phyloP scores from a whole-genome alignment of 2,888 invertebrate genomes.

The Tipula unca region DNA sequence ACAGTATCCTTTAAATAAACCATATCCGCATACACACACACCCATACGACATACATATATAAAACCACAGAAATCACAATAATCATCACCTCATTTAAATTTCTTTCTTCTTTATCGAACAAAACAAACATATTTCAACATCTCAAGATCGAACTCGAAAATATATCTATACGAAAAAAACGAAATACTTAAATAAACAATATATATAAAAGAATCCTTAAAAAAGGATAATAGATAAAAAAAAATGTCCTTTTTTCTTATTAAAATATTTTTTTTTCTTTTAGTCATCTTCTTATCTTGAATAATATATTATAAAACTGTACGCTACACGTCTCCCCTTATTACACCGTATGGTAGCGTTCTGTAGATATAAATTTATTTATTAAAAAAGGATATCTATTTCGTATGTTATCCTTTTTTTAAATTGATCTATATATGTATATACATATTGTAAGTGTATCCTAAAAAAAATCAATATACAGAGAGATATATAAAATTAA shows the following conservation, averaged over 20 bases:
- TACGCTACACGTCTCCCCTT: neutral
- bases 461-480: neutral
- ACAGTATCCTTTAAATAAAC: neutral
- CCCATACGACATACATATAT: neutral
- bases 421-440: neutral
- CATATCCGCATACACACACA: neutral
- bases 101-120: neutral
- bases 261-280: neutral
- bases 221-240: constrained; percentile 9
- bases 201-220: constrained; percentile 2
- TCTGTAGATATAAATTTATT: neutral
- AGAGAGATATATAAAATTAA: neutral
- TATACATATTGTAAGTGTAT: neutral
- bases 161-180: neutral
- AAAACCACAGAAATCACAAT: neutral
- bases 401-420: neutral
- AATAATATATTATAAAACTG: constrained; percentile 8
- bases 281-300: neutral
- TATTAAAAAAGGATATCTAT: neutral
- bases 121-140: constrained; percentile 8
- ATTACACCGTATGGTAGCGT: neutral
- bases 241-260: neutral
- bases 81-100: constrained; percentile 14
- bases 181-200: neutral
- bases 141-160: neutral